Evolutionary conservation across 64 coral and sea anemone species (phyloP).

Genomic region (Platygyra sinensis): DNA sequence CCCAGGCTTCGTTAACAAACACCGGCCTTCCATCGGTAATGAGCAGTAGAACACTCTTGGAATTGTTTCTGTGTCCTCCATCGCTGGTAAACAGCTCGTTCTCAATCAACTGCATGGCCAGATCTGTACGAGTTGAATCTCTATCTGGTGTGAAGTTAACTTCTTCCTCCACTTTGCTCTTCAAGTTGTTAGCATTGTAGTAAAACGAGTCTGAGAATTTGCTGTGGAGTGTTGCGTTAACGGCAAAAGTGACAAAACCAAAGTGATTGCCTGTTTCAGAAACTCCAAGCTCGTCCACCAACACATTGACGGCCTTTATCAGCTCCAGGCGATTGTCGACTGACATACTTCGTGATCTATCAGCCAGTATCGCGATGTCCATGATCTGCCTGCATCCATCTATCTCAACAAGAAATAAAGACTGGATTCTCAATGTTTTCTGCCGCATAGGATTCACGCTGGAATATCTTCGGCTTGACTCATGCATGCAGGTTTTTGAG

Average conservation of each 20-base stretch:
- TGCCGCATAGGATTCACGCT: too few relatives aligned
- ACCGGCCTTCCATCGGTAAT: slow-evolving; percentile 56
- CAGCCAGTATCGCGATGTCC: slow-evolving; percentile 12
- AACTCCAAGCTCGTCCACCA: not conserved
- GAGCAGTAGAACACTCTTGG: slow-evolving; percentile 7
- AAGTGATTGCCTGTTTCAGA: not conserved
- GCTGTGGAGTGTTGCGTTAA: not conserved
- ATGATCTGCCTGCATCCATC: not conserved
- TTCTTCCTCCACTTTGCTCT: not conserved
- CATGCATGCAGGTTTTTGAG: too few relatives aligned
- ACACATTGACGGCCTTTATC: too few relatives aligned
- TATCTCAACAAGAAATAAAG: not conserved
- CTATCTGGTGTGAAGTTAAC: not conserved
- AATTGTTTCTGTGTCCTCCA: slow-evolving; percentile 45
- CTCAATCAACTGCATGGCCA: not conserved
- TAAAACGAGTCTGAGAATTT: not conserved
- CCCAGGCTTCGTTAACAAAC: not conserved
- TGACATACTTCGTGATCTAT: not conserved
- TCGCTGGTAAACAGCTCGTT: slow-evolving; percentile 15
- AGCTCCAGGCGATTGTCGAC: too few relatives aligned
- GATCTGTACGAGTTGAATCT: slow-evolving; percentile 33
- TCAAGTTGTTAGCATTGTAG: not conserved
- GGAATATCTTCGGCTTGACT: too few relatives aligned
- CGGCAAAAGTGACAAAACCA: not conserved
- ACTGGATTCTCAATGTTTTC: too few relatives aligned